Conservation (phyloP, 2,113 vertebrate genomes). For the Chitala chitala region DNA sequence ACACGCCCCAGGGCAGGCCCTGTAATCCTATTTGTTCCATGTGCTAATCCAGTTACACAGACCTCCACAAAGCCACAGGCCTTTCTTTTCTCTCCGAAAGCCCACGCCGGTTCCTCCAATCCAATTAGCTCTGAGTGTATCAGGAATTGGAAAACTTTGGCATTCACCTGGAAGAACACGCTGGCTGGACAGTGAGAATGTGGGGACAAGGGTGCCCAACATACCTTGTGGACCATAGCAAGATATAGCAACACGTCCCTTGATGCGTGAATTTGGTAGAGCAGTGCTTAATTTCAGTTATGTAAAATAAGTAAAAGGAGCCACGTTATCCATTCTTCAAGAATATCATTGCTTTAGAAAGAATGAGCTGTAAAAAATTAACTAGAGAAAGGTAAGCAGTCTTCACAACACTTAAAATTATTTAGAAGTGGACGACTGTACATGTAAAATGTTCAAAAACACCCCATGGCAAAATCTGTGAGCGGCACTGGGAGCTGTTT, state of each 20-base stretch:
- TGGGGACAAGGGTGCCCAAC: background rate
- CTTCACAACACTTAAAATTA: too few relatives aligned
- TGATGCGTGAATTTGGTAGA: background rate
- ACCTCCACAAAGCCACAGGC: slow-evolving; percentile 1
- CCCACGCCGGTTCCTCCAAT: slow-evolving; percentile 1
- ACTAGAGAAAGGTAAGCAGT: too few relatives aligned
- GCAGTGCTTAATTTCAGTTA: too few relatives aligned
- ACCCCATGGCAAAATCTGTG: too few relatives aligned
- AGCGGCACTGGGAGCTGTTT: too few relatives aligned
- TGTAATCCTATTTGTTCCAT: slow-evolving; percentile 18
- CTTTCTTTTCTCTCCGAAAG: background rate
- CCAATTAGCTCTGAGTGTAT: background rate
- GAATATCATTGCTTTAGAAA: too few relatives aligned
- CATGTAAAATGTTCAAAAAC: too few relatives aligned
- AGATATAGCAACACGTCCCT: background rate
- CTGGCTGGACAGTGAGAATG: background rate
- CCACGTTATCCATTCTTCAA: too few relatives aligned
- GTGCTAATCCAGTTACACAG: slow-evolving; percentile 17
- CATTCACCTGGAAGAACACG: background rate
- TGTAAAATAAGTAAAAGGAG: too few relatives aligned
- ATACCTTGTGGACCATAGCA: background rate
- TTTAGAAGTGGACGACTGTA: too few relatives aligned
- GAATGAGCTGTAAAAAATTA: too few relatives aligned
- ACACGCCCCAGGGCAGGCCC: background rate
- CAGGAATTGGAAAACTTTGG: background rate